Base-by-base conservation (phyloP, 2,888 invertebrate species). In the Aleiodes alternator region DNA sequence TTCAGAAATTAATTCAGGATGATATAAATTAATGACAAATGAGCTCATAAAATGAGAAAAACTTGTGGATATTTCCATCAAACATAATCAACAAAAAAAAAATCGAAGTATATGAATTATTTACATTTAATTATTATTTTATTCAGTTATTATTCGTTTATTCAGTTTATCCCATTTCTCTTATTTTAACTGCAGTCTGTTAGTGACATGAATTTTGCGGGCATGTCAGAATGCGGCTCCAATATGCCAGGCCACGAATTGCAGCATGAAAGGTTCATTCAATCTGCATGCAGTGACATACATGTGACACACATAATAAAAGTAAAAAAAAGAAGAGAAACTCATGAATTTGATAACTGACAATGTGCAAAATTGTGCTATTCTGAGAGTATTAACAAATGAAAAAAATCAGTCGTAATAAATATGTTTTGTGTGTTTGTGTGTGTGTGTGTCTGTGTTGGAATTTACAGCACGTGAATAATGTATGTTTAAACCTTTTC, bases 171-270 rank as follows among this genome's bases (percentile, higher is more conserved):
- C 9, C 7, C 3, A 9, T 7, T 43, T 43, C 43, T 43, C 43
- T 43, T 43, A 61, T 61, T 8, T 61, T 5, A 7, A 38, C 73
- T 76, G 73, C 74, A 78, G 73, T 75, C 73, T 72, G 76, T 59
- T 69, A 56, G 72, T 69, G 68, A 73, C 73, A 73, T 68, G 68
- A 43, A 43, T 43, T 43, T 38, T 38, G 53, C 57, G 56, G 55
- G 29, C 69, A 78, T 77, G 75, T 74, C 72, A 77, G 75, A 77
- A 72, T 77, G 79, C 76, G 77, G 57, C 74, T 79, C 72, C 82
- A 76, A 80, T 80, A 76, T 79, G 79, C 79, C 82, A 80, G 74
- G 78, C 78, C 61, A 75, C 72, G 73, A 69, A 53, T 69, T 69
- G 53, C 31, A 5, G 11, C 29, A 69, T 53, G 34, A 55, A 53